Base-by-base conservation (phyloP, 2,113 vertebrate genomes). In the Tachysurus vachellii region DNA sequence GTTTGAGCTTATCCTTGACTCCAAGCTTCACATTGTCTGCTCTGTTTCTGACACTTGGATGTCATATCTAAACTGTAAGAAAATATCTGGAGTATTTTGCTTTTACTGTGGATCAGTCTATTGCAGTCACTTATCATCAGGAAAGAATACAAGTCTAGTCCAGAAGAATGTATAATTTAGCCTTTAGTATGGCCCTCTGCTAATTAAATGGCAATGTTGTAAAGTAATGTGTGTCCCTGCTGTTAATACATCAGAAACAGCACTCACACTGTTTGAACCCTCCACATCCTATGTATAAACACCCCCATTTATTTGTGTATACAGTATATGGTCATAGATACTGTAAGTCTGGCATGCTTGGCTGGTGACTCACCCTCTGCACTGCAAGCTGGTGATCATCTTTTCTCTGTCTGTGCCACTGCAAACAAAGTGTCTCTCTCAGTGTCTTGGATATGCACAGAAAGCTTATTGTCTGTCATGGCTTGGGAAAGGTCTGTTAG, bases 401-500 rank as follows among this genome's bases (percentile, higher is more conserved):
- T 93, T 93, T 91, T 93, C 86, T 92, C 84, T 91, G 89, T 91
- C 90, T 91, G 93, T 92, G 93, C 93, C 92, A 92, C 83, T 64
- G 88, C 89, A 75, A 89, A 90, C 26, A 86, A 85, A 91, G 89
- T 89, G 68, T 89, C 91, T 91, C 80, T 90, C 50, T 89, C 90
- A 81, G 77, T 93, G 92, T 93, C 93, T 92, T 91, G 92, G 91
- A 93, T 84, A 77, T 82, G 64, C 90, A 95, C 82, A 95, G 92
- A 94, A 89, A 88, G 42, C 19, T 89, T 89, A 93, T 94, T 95
- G 94, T 95, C 93, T 85, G 31, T 26, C 59, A 84, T 1, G 86
- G 90, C 94, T 93, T 93, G 94, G 93, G 93, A 94, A 95, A 94
- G 90, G 93, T 90, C 93, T 91, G 90, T 90, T 91, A 91, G 91